Conservation (phyloP, 1,140 invertebrate genomes). For the Idris sp. region DNA sequence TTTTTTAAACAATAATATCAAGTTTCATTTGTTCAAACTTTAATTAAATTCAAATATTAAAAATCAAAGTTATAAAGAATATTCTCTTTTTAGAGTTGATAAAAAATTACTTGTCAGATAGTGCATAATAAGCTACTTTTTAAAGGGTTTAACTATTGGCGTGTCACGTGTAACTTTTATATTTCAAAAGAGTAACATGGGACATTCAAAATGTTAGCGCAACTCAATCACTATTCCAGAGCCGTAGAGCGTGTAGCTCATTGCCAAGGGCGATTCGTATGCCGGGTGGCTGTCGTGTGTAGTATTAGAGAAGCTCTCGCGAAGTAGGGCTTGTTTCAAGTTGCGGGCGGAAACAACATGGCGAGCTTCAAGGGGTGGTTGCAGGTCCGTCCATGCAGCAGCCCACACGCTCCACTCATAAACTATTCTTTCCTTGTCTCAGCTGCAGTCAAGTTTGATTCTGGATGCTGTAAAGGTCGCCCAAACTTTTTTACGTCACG, state of each 20-base stretch:
- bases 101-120: constrained; percentile 53
- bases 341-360: constrained; percentile 39
- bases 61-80: no score
- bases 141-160: constrained; percentile 44
- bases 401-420: constrained; percentile 48
- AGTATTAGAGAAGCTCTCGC: constrained; percentile 47
- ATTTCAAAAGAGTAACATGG: constrained; percentile 42
- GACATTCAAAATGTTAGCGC: constrained; percentile 54
- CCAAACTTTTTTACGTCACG: no score
- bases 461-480: no score
- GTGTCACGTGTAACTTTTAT: constrained; percentile 53
- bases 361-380: constrained; percentile 24
- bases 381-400: constrained; percentile 29
- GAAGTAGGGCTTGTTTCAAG: constrained; percentile 46
- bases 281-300: constrained; percentile 41
- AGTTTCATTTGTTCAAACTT: no score
- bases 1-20: no score
- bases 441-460: constrained; percentile 47
- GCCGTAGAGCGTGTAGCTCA: constrained; percentile 57
- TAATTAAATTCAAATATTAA: no score
- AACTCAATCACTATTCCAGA: constrained; percentile 52
- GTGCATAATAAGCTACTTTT: constrained; percentile 53
- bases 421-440: constrained; percentile 54
- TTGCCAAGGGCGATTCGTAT: constrained; percentile 62
- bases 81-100: no score